Evolutionary conservation across 2,797 vertebrate species (phyloP).

Genomic region (Fundulus diaphanus): DNA sequence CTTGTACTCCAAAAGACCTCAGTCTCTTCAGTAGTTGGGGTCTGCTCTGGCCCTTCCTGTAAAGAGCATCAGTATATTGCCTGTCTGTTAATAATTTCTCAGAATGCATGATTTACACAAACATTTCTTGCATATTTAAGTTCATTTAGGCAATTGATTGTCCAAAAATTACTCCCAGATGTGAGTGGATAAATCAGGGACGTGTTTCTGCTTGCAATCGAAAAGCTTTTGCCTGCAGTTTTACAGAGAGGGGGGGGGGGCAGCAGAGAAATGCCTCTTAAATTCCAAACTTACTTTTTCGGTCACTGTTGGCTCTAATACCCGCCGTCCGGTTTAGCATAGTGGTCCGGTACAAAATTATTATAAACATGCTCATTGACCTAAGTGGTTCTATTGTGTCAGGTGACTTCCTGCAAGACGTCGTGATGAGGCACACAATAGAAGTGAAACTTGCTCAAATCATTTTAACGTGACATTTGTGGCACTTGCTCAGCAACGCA

Average conservation of each 20-base stretch:
- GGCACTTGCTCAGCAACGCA: constrained; percentile 31
- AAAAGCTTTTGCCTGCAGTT: background rate
- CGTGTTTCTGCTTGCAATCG: background rate
- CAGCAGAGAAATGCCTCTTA: background rate
- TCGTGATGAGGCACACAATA: constrained; percentile 21
- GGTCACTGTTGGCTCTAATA: constrained; percentile 2
- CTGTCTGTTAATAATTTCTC: background rate
- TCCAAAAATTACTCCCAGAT: background rate
- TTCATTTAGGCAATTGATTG: background rate
- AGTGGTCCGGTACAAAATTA: constrained; percentile 21
- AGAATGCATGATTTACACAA: background rate
- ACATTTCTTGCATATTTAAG: background rate
- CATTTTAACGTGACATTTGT: constrained; percentile 28
- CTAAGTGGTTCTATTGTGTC: constrained; percentile 42
- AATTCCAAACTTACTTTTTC: background rate
- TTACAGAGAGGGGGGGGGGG: background rate
- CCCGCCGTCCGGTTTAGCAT: constrained; percentile 13
- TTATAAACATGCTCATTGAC: constrained; percentile 42
- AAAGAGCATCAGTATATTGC: too few species aligned
- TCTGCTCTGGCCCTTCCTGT: too few species aligned
- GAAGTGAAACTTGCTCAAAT: constrained; percentile 20
- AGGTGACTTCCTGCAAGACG: constrained; percentile 20
- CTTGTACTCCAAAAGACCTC: too few species aligned
- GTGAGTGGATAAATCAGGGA: background rate
- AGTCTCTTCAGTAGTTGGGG: too few species aligned